phyloP scores from a whole-genome alignment of 2,888 invertebrate species.

The Blastobasis lacticolella region DNA sequence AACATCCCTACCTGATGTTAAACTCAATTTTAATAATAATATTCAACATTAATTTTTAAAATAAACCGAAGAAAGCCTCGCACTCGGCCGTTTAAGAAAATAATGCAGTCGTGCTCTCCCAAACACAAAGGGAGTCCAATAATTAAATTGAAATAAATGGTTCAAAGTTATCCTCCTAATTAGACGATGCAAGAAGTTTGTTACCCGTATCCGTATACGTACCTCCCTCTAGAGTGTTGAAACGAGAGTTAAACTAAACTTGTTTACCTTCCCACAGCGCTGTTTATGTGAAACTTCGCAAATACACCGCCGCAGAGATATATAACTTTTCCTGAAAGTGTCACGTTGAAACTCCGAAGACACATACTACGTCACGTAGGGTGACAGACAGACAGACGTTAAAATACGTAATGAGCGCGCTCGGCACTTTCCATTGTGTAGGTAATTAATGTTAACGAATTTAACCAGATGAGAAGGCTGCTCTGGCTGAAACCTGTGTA shows the following conservation, averaged over 20 bases:
- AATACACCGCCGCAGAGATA: conserved; percentile 45
- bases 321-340: conserved; percentile 44
- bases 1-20: too few species aligned
- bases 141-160: conserved; percentile 60
- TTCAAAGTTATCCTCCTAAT: conserved; percentile 56
- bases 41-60: too few species aligned
- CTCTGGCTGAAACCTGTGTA: too few species aligned
- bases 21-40: too few species aligned
- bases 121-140: conserved; percentile 8
- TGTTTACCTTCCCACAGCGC: conserved; percentile 54
- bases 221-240: conserved; percentile 59
- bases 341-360: conserved; percentile 27
- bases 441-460: too few species aligned
- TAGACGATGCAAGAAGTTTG: conserved; percentile 48
- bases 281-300: conserved; percentile 58
- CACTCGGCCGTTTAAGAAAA: conserved; percentile 7
- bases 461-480: too few species aligned
- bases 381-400: too few species aligned
- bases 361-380: background rate
- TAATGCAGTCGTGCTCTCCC: conserved; percentile 24
- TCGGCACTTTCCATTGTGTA: too few species aligned
- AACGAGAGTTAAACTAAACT: conserved; percentile 63
- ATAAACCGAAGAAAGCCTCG: too few species aligned
- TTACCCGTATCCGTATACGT: conserved; percentile 16
- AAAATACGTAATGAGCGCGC: too few species aligned